Conservation (phyloP, 2,113 vertebrate genomes). For the Epinephelus lanceolatus region DNA sequence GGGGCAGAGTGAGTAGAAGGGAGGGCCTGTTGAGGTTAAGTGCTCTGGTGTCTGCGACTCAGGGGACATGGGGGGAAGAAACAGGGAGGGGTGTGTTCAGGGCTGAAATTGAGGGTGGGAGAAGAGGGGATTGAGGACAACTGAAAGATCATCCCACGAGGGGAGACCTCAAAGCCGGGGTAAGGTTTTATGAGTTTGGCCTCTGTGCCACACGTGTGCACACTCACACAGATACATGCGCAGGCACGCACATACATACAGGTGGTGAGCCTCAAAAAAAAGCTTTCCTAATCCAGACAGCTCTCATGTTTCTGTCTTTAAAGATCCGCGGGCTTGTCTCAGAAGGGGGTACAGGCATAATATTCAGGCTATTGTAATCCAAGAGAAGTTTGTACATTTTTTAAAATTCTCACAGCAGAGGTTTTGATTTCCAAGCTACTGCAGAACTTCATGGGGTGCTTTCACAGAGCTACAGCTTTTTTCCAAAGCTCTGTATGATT, state of each 20-base stretch:
- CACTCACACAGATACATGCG: conserved; percentile 28
- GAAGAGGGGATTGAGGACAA: conserved; percentile 36
- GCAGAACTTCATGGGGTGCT: conserved; percentile 50
- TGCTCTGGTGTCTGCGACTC: conserved; percentile 79
- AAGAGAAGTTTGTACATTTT: conserved; percentile 58
- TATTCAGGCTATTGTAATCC: conserved; percentile 47
- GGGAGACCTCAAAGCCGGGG: conserved; percentile 65
- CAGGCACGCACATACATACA: conserved; percentile 28
- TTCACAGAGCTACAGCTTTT: conserved; percentile 18
- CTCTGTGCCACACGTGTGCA: conserved; percentile 51
- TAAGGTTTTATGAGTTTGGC: conserved; percentile 71
- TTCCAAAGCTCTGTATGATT: conserved; percentile 57
- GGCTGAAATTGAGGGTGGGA: conserved; percentile 48
- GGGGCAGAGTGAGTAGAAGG: conserved; percentile 62
- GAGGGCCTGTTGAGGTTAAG: conserved; percentile 81
- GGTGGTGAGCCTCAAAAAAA: conserved; percentile 67
- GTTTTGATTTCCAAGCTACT: conserved; percentile 62
- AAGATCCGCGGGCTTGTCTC: conserved; percentile 45
- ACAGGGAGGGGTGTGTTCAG: conserved; percentile 40
- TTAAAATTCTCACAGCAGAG: conserved; percentile 39
- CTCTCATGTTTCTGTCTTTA: conserved; percentile 62
- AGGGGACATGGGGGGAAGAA: conserved; percentile 53
- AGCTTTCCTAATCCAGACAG: conserved; percentile 60
- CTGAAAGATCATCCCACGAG: conserved; percentile 67
- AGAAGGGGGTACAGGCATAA: conserved; percentile 9